Conservation (phyloP, 1,140 invertebrate genomes). For the Drosophila kohkoa region DNA sequence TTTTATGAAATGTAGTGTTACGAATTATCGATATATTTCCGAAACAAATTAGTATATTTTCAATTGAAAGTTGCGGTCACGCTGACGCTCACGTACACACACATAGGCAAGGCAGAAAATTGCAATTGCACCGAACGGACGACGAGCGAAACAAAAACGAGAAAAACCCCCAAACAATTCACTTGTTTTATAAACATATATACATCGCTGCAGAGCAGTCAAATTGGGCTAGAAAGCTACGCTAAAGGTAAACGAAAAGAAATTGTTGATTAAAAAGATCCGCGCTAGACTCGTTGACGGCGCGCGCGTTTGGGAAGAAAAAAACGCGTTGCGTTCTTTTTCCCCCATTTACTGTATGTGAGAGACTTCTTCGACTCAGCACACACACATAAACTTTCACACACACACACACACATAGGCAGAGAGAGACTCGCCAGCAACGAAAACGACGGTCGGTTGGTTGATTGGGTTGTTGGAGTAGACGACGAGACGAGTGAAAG, state of each 20-base stretch:
- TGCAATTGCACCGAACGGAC: slow-evolving; percentile 71
- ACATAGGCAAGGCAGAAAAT: slow-evolving; percentile 54
- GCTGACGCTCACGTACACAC: slow-evolving; percentile 32
- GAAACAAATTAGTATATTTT: not conserved
- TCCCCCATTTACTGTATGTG: slow-evolving; percentile 48
- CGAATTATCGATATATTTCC: not conserved
- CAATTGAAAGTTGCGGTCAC: not conserved
- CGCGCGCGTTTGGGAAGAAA: slow-evolving; percentile 64
- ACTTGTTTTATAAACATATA: slow-evolving; percentile 54
- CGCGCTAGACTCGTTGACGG: slow-evolving; percentile 53
- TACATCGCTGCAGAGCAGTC: slow-evolving; percentile 34
- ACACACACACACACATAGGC: slow-evolving; percentile 13
- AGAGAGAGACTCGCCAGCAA: slow-evolving; percentile 44
- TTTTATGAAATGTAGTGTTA: not conserved
- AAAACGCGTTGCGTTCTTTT: slow-evolving; percentile 77
- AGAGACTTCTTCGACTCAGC: slow-evolving; percentile 58
- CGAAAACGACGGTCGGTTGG: slow-evolving; percentile 40
- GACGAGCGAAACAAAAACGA: slow-evolving; percentile 59
- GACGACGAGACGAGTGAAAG: slow-evolving; percentile 72
- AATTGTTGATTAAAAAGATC: slow-evolving; percentile 36
- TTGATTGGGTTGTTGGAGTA: slow-evolving; percentile 35
- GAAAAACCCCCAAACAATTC: slow-evolving; percentile 69
- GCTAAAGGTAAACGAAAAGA: slow-evolving; percentile 37
- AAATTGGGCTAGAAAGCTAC: slow-evolving; percentile 30
- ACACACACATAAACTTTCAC: slow-evolving; percentile 34